Base-by-base conservation (phyloP, 2,888 invertebrate species). In the Cephus nigrinus region DNA sequence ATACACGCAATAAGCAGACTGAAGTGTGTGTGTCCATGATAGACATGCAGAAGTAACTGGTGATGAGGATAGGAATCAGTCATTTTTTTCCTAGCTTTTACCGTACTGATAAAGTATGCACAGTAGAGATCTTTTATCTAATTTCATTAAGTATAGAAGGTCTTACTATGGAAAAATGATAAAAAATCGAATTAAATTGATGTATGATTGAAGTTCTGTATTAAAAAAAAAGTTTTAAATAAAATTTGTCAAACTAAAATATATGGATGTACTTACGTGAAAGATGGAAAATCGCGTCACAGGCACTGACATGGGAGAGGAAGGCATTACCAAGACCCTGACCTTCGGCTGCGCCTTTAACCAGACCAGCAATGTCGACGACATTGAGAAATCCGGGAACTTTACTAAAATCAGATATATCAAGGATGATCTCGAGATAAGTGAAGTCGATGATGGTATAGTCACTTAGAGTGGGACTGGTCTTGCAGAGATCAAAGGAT, bases 251-350 rank as follows among this genome's bases (percentile, higher is more conserved):
- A 55, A 55, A 55, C 2, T 1, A 55, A 9, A 23, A 23, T 23
- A 55, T 23, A 40, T 40, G 4, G 5, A 55, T 55, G 2, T 55
- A 95, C 97, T 96, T 93, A 98, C 99, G 95, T 89, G 98, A 97
- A 83, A 99, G 94, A 92, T 99, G 98, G 91, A 99, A 99, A 86
- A 99, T 96, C 69, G 98, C 98, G 92, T 99, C 99, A 91, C 99
- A 99, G 30, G 99, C 99, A 91, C 96, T 97, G 89, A 99, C 99
- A 92, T 99, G 98, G 9, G 99, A 98, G 73, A 99, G 94, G 92
- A 99, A 99, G 81, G 98, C 98, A 92, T 99, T 99, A 88, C 99
- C 99, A 78, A 99, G 93, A 1, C 99, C 99, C 92, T 99, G 98
- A 0, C 99, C 99, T 91, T 99, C 98, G 4, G 98, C 97, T 3